Percentiles rank a stretch among this genome's conserved stretches.
Conservation (phyloP, 1,140 invertebrate species). For the Atta colombica region DNA sequence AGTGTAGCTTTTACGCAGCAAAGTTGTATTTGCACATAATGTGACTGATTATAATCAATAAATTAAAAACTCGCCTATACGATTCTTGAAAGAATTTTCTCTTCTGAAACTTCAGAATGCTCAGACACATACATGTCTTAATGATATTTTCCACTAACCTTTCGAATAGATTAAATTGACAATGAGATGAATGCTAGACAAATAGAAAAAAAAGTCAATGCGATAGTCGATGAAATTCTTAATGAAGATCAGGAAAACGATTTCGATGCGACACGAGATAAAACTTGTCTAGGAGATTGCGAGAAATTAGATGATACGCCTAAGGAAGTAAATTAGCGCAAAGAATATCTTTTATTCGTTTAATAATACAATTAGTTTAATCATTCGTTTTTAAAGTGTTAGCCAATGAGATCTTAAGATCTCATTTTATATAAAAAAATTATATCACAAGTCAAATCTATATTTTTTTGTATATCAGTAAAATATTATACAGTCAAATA, state of each 20-base stretch:
- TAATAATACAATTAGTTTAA: neutral
- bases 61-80: neutral
- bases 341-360: neutral
- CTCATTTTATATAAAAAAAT: neutral
- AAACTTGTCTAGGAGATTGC: constrained; percentile 16
- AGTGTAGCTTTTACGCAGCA: no score
- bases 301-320: neutral
- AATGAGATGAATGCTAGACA: constrained; percentile 32
- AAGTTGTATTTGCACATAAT: no score
- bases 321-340: neutral
- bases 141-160: constrained; percentile 32
- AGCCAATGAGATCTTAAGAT: neutral
- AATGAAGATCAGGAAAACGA: constrained; percentile 57
- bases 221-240: constrained; percentile 64
- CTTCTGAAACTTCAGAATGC: neutral
- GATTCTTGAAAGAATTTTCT: neutral
- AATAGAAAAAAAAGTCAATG: constrained; percentile 57
- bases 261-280: neutral
- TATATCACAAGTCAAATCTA: neutral
- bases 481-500: neutral
- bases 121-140: neutral
- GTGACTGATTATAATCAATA: no score
- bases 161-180: constrained; percentile 4
- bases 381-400: neutral
- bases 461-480: neutral